A percentile compares a stretch with the other conserved stretches of the same genome.
Conservation (phyloP, 2,113 vertebrate genomes). For the Chamaetylas fuelleborni region DNA sequence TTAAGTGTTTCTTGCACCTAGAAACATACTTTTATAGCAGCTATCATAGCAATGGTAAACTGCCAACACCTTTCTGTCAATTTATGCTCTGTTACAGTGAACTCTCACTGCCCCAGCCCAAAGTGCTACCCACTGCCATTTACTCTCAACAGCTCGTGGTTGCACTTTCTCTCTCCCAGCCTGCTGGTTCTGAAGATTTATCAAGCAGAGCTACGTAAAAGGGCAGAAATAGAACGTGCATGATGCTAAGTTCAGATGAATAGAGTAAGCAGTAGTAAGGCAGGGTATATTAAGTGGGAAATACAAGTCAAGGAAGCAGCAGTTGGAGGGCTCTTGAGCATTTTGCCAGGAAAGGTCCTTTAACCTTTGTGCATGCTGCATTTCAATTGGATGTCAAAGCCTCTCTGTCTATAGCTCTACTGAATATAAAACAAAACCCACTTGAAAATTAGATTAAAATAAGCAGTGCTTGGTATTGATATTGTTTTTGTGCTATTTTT, state of each 20-base stretch:
- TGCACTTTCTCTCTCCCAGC: slow-evolving; percentile 11
- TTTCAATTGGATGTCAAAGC: neutral
- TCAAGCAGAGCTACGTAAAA: neutral
- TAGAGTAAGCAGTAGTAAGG: neutral
- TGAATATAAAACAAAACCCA: neutral
- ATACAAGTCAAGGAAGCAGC: neutral
- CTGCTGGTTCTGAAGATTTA: slow-evolving; percentile 6
- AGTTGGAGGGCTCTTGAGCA: neutral
- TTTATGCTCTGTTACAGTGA: slow-evolving; percentile 14
- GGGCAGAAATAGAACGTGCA: neutral
- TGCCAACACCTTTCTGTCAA: slow-evolving; percentile 28
- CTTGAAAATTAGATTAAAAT: neutral
- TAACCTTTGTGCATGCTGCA: neutral
- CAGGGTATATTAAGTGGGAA: neutral
- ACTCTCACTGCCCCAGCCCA: neutral
- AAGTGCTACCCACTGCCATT: neutral
- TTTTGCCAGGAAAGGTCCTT: neutral
- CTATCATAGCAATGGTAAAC: neutral
- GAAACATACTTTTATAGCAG: slow-evolving; percentile 1
- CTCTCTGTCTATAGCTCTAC: neutral
- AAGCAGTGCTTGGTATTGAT: neutral
- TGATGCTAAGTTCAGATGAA: neutral
- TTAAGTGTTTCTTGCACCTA: slow-evolving; percentile 26
- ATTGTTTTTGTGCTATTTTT: neutral
- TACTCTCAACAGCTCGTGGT: neutral